Base-by-base conservation (phyloP, 2,113 vertebrate species). In the Hypomesus transpacificus region DNA sequence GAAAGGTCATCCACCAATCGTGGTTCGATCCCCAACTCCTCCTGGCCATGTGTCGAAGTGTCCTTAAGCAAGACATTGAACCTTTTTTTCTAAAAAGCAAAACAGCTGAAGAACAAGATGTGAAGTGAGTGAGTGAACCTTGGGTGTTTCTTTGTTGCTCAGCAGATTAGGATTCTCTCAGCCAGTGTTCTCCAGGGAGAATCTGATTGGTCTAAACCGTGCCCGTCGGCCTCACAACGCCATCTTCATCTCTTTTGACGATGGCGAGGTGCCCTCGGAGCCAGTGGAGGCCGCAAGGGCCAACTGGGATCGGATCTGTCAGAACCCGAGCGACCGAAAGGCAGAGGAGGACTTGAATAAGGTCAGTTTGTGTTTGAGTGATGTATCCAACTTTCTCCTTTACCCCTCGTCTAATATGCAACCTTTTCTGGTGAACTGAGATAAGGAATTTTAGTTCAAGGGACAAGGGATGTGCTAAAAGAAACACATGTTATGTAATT, bases 181-280 rank as follows among this genome's bases (percentile, higher is more conserved):
- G 5, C 81, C 90, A 8, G 57, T 84, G 14, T 59, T 91, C 60
- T 91, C 88, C 0, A 92, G 88, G 0, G 94, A 94, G 77, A 96
- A 95, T 76, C 83, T 96, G 2, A 97, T 98, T 0, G 94, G 96
- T 28, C 82, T 94, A 79, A 96, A 94, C 86, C 91, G 97, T 1
- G 92, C 94, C 24, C 93, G 96, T 0, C 93, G 96, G 26, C 94
- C 95, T 0, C 94, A 99, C 90, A 99, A 98, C 0, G 95, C 96
- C 46, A 93, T 98, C 74, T 99, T 98, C 73, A 90, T 98, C 70
- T 95, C 87, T 84, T 98, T 95, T 20, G 86, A 87, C 3, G 97
- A 96, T 0, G 75, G 90, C 0, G 86, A 83, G 14, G 83, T 94
- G 4, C 97, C 97, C 0, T 6, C 50, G 0, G 90, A 93, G 75